Evolutionary conservation across 92 coral and sea anemone species (phyloP).

Genomic region (Actinostola sp.): DNA sequence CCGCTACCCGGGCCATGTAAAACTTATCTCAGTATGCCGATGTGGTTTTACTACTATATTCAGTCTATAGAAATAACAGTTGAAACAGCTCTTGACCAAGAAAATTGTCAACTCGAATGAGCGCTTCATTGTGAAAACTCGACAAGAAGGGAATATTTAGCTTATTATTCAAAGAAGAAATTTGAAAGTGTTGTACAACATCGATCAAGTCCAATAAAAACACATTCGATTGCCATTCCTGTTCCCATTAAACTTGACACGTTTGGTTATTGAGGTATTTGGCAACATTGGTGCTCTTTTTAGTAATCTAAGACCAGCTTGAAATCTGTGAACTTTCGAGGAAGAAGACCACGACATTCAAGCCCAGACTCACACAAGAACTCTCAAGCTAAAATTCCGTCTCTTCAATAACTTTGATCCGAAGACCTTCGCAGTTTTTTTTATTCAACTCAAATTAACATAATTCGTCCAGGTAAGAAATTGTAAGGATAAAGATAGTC

Average conservation of each 20-base stretch:
- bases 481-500: conserved; percentile 27
- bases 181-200: conserved; percentile 7
- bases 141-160: neutral
- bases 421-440: conserved; percentile 6
- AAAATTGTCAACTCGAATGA: conserved; percentile 11
- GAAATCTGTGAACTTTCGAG: neutral
- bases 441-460: conserved; percentile 18
- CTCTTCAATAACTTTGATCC: too few species aligned
- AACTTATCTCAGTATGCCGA: conserved; percentile 26
- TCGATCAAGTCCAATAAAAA: conserved; percentile 34
- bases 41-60: conserved; percentile 16
- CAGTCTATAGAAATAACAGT: conserved; percentile 16
- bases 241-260: neutral
- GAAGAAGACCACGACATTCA: conserved; percentile 10
- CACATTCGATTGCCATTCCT: conserved; percentile 9
- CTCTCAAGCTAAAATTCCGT: too few species aligned
- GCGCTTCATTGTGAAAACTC: neutral
- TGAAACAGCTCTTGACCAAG: conserved; percentile 9
- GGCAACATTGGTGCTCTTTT: conserved; percentile 1
- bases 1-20: conserved; percentile 28
- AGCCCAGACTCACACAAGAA: conserved; percentile 1
- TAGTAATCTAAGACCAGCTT: neutral
- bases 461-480: conserved; percentile 21
- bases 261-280: conserved; percentile 9
- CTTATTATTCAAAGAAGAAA: neutral